Evolutionary conservation across 2,113 vertebrate species (phyloP), one percentile per base, ranked within the genome.

Genomic region (Phainopepla nitens): DNA sequence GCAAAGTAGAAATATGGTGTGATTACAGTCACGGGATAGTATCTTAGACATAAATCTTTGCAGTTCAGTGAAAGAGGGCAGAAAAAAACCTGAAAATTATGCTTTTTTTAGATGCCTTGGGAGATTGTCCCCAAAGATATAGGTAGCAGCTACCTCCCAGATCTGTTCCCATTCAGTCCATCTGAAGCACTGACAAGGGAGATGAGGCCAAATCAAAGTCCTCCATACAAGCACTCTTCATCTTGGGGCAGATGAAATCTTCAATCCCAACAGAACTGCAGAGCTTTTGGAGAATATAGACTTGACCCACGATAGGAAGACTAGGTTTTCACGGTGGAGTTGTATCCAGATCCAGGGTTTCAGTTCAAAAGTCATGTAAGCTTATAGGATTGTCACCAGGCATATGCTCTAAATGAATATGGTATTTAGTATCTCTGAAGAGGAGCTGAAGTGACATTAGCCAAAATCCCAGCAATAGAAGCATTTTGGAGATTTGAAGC

Each of bases 391-490:
- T 84, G 82, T 82, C 77, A 94, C 62, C n/a, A 91, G 69, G 51
- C 84, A 72, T 88, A 81, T 53, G 49, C 80, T 96, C 89, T 97
- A 87, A 78, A 72, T 94, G 84, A 96, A 96, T 97, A 90, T 93
- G 96, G 82, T 94, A 54, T 95, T 97, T 97, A 97, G 88, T 77
- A 49, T 96, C 97, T 98, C 93, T 94, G 70, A 95, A 97, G 92
- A 97, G 80, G 68, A 96, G 92, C 53, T 93, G 90, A 97, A 97
- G 86, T 95, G 91, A 96, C 84, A 87, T 91, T 93, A 98, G 96
- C 96, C 97, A 97, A 97, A 98, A 97, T 96, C 94, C 96, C 93
- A 96, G 71, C 81, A 96, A 82, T 47, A 96, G 87, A 92, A 97
- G 81, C 79, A 49, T 97, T 96, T 88, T 94, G 85, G 94, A 97